Evolutionary conservation across 2,888 invertebrate genomes (phyloP).

Genomic region (Plebejus argus): DNA sequence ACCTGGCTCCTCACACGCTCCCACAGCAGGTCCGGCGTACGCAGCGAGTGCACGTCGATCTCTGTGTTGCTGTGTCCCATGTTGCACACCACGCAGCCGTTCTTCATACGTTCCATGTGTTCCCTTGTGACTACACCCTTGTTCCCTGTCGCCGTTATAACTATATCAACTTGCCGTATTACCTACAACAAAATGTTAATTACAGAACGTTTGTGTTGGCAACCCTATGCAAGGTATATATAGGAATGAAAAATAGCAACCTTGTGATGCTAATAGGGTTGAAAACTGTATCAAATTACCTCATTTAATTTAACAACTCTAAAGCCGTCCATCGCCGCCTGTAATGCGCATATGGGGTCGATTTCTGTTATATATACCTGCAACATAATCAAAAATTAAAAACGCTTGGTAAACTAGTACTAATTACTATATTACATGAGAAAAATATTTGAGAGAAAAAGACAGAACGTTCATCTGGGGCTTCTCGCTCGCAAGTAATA

Average conservation of each 20-base stretch:
- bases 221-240: neutral
- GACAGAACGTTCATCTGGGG: neutral
- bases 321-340: constrained; percentile 99
- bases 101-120: constrained; percentile 98
- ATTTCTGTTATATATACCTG: constrained; percentile 91
- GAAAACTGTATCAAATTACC: constrained; percentile 74
- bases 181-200: constrained; percentile 79
- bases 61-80: constrained; percentile 99
- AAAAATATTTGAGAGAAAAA: neutral
- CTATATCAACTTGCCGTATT: constrained; percentile 95
- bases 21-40: constrained; percentile 97
- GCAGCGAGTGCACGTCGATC: constrained; percentile 92
- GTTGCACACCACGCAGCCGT: constrained; percentile 96
- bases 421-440: no score
- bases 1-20: constrained; percentile 89
- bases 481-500: constrained; percentile 37
- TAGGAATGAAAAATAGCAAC: neutral
- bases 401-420: neutral
- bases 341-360: constrained; percentile 98
- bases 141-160: constrained; percentile 98
- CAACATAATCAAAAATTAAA: constrained; percentile 17
- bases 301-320: constrained; percentile 97
- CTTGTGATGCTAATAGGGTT: neutral
- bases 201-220: neutral
- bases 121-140: constrained; percentile 97